phyloP scores from a whole-genome alignment of 2,888 invertebrate genomes.

The Hypercompe scribonia region DNA sequence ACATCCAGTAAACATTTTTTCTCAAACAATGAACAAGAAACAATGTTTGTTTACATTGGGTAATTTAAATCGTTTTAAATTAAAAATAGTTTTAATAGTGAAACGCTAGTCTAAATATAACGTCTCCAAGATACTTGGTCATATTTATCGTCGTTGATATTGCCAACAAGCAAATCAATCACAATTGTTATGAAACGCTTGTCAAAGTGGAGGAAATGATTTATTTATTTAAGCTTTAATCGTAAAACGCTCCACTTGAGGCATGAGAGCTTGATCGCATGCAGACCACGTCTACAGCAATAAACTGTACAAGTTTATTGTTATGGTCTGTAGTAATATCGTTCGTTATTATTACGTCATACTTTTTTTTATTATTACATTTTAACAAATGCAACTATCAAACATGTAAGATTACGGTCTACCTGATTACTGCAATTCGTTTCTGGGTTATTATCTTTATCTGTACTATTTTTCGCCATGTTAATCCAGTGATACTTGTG shows the following conservation, averaged over 20 bases:
- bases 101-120: conserved; percentile 30
- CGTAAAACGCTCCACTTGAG: conserved; percentile 71
- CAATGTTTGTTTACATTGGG: conserved; percentile 47
- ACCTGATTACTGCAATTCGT: background rate
- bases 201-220: conserved; percentile 65
- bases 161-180: conserved; percentile 46
- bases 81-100: conserved; percentile 31
- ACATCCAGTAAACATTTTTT: conserved; percentile 61
- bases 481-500: background rate
- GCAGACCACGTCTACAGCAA: conserved; percentile 64
- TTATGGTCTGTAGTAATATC: conserved; percentile 64
- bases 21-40: conserved; percentile 53
- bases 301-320: conserved; percentile 75
- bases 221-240: conserved; percentile 68
- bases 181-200: conserved; percentile 52
- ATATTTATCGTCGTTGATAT: conserved; percentile 36
- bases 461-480: background rate
- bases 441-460: background rate
- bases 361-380: conserved; percentile 32
- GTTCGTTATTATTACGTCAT: conserved; percentile 65
- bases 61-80: conserved; percentile 35
- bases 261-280: conserved; percentile 63
- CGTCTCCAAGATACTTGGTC: conserved; percentile 25
- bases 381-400: conserved; percentile 17
- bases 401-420: background rate